Conservation (phyloP, 2,113 vertebrate genomes). For the Buteo buteo region DNA sequence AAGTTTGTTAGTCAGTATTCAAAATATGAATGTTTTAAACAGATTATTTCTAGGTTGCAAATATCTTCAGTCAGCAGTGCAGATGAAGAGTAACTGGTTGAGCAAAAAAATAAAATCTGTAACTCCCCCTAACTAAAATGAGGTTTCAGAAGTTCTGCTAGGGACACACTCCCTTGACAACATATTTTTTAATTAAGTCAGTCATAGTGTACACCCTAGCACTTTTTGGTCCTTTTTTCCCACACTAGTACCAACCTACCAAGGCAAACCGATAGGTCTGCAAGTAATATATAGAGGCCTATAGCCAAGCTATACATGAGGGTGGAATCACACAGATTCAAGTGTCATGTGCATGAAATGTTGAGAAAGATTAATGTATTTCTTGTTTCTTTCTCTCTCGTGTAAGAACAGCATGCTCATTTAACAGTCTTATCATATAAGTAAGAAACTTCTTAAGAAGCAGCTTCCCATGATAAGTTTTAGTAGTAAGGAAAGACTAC, state of each 20-base stretch:
- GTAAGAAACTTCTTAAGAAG: not conserved
- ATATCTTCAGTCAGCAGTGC: not conserved
- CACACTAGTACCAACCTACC: not conserved
- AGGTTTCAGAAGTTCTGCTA: not conserved
- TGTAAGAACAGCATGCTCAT: not conserved
- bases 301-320: not conserved
- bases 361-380: not conserved
- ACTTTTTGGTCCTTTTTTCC: not conserved
- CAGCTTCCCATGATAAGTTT: accelerated
- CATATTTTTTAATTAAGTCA: not conserved
- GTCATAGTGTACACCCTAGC: not conserved
- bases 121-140: not conserved
- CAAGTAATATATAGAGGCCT: not conserved
- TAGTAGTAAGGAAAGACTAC: not conserved
- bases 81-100: not conserved
- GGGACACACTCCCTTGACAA: not conserved
- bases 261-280: not conserved
- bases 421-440: not conserved
- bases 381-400: not conserved
- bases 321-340: not conserved
- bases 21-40: not conserved
- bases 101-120: not conserved
- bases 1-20: not conserved
- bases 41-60: not conserved
- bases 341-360: not conserved